These are phyloP conservation scores for Ophion ellenae DNA, from an alignment of 2,888 invertebrate species.

Conservation along the genomic window DNA sequence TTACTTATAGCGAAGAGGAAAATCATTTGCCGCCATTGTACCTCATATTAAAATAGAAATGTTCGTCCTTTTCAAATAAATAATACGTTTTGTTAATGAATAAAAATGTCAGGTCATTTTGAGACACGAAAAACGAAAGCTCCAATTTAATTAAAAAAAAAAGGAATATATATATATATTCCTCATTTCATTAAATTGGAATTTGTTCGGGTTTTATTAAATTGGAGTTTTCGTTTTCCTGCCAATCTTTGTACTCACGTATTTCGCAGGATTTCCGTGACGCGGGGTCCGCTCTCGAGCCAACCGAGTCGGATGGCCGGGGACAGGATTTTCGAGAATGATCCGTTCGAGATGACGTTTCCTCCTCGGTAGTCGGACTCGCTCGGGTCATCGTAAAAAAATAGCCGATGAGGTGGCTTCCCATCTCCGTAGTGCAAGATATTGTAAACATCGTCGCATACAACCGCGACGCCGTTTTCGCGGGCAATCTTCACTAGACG, in stretches of 20 bases:
- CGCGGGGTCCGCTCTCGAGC: constrained; percentile 85
- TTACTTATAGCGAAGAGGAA: too few relatives aligned
- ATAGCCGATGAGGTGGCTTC: constrained; percentile 84
- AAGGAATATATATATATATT: not conserved
- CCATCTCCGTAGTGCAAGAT: constrained; percentile 84
- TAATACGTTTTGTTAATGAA: too few relatives aligned
- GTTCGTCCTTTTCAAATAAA: too few relatives aligned
- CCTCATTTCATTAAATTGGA: not conserved
- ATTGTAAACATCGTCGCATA: constrained; percentile 88
- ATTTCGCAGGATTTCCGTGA: constrained; percentile 81
- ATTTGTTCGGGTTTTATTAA: not conserved
- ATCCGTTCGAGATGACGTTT: constrained; percentile 87
- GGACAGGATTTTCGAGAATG: constrained; percentile 87
- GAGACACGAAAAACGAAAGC: too few relatives aligned
- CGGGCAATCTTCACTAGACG: constrained; percentile 83
- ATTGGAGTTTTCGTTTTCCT: not conserved
- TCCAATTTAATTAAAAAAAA: too few relatives aligned
- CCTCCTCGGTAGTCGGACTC: constrained; percentile 84
- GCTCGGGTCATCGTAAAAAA: constrained; percentile 84
- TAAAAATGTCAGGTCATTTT: too few relatives aligned
- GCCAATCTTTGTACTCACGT: constrained; percentile 77
- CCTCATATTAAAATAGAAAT: too few relatives aligned
- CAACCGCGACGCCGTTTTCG: constrained; percentile 83
- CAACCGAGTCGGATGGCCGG: constrained; percentile 88
- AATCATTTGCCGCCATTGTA: too few relatives aligned